phyloP scores from a whole-genome alignment of 2,797 vertebrate species.

The Smutsia gigantea region DNA sequence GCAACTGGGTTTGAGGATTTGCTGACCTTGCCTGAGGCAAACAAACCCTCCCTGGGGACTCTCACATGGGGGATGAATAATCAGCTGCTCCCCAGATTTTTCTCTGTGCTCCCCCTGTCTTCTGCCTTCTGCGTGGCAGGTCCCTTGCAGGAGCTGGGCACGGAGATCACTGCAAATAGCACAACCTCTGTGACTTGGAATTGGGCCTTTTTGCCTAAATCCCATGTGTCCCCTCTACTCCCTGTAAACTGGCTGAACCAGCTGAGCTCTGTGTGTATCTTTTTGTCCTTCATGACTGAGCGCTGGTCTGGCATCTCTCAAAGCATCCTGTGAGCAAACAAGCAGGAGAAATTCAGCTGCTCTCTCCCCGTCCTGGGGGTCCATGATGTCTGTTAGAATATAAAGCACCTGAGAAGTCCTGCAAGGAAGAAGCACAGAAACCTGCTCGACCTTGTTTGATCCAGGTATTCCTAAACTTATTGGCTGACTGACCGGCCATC shows the following conservation, averaged over 20 bases:
- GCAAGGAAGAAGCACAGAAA: neutral
- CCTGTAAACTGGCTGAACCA: neutral
- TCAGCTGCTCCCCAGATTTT: neutral
- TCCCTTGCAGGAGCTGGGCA: neutral
- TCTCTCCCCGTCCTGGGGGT: neutral
- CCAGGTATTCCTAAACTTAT: neutral
- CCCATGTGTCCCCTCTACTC: neutral
- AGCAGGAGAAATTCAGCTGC: neutral
- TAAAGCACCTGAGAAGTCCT: neutral
- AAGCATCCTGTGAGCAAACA: neutral
- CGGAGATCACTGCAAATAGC: neutral
- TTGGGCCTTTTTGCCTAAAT: neutral
- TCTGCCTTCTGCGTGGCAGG: neutral
- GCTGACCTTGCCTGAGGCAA: slow-evolving; percentile 61
- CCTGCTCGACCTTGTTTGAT: neutral
- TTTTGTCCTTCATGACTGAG: neutral
- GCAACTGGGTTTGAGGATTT: slow-evolving; percentile 62
- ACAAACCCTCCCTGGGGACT: slow-evolving; percentile 53
- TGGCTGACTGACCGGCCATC: neutral
- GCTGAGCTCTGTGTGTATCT: accelerated
- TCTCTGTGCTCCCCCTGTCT: neutral
- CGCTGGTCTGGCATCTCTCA: neutral
- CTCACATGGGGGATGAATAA: neutral
- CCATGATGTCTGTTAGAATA: neutral
- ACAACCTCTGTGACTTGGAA: neutral